These are phyloP conservation scores for Daphoenositta chrysoptera DNA, from an alignment of 2,113 vertebrate genomes.

Conservation along the genomic window DNA sequence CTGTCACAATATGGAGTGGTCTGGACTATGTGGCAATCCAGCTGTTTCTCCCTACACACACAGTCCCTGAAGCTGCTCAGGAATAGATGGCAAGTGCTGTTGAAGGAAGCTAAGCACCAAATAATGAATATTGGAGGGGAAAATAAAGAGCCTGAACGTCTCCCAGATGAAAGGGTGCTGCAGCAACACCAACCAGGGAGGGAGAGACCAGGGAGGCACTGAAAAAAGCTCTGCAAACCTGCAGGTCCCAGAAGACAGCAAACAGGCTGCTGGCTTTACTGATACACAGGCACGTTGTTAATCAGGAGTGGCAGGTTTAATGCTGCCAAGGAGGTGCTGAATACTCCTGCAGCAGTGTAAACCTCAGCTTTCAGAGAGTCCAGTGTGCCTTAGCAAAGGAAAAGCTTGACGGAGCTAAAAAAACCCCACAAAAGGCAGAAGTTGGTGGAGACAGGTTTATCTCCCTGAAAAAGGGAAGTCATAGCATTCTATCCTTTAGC, in stretches of 20 bases:
- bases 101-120: conserved; percentile 16
- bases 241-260: conserved; percentile 3
- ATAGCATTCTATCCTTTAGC: neutral
- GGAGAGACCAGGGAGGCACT: neutral
- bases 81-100: neutral
- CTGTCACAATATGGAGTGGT: neutral
- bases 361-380: neutral
- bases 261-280: conserved; percentile 10
- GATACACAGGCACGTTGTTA: neutral
- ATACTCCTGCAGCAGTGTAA: neutral
- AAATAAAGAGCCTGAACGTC: neutral
- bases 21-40: neutral
- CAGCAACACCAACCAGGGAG: neutral
- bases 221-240: neutral
- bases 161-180: neutral
- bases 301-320: neutral
- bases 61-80: neutral
- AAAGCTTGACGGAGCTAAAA: neutral
- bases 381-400: neutral
- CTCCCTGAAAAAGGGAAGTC: neutral
- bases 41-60: neutral
- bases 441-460: neutral
- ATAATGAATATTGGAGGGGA: neutral
- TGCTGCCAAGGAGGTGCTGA: neutral
- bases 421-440: neutral